These are phyloP conservation scores for Ectemnius cavifrons DNA, from an alignment of 2,888 invertebrate genomes.

Conservation along the genomic window DNA sequence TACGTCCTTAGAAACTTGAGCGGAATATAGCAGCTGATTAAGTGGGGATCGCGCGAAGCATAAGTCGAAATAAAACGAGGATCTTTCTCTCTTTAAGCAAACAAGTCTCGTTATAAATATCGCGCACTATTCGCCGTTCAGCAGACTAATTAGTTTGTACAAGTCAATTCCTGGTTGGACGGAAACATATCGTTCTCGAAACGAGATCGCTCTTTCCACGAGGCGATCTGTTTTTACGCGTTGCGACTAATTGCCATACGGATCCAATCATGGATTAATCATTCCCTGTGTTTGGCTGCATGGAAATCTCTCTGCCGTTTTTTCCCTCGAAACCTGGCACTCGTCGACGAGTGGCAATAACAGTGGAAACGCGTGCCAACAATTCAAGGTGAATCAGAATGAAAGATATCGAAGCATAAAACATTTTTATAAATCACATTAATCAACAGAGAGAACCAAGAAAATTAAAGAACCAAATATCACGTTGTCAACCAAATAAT, in stretches of 20 bases:
- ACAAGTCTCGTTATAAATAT: slow-evolving; percentile 47
- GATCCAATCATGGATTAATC: slow-evolving; percentile 19
- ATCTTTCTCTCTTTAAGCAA: slow-evolving; percentile 18
- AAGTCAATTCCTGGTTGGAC: slow-evolving; percentile 37
- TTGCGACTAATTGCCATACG: slow-evolving; percentile 47
- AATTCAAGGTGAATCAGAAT: too few species aligned
- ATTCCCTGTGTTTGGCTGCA: neutral
- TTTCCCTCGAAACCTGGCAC: too few species aligned
- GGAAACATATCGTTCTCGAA: slow-evolving; percentile 7
- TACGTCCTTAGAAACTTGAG: neutral
- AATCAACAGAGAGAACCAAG: too few species aligned
- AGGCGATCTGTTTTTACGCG: slow-evolving; percentile 17
- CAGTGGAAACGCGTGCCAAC: too few species aligned
- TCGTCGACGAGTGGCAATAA: too few species aligned
- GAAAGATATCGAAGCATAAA: too few species aligned
- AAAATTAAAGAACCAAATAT: neutral
- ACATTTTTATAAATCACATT: too few species aligned
- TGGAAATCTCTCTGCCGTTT: too few species aligned
- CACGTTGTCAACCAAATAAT: too few species aligned
- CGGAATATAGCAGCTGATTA: slow-evolving; percentile 2
- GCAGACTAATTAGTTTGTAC: slow-evolving; percentile 67
- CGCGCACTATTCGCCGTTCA: neutral
- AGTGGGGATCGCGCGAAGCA: neutral
- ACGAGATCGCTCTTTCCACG: slow-evolving; percentile 15
- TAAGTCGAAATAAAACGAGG: slow-evolving; percentile 9